Evolutionary conservation across 2,888 invertebrate genomes (phyloP), one percentile per base, ranked within the genome.

Genomic region (Allolobophora icterica): DNA sequence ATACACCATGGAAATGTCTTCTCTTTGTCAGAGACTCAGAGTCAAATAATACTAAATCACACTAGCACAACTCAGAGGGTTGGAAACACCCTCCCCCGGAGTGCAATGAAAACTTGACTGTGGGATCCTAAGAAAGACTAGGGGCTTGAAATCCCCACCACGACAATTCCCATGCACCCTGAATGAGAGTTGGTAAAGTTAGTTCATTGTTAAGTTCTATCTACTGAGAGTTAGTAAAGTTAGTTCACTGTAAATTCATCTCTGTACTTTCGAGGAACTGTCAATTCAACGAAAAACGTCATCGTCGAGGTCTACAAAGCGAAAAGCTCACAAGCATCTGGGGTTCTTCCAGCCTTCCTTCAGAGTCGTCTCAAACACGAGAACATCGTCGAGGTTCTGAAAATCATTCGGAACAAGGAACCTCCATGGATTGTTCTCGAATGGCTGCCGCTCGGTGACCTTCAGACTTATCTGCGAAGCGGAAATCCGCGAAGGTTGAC

Each of bases 341-440:
- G 11, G 0, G n/a, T n/a, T n/a, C 71, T 11, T 1, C 71, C 71
- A n/a, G 87, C 35, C 21, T 34, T 87, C 87, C 34, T 87, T 34
- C 87, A 87, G 87, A 35, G 35, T 11, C 38, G 87, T 33, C 87
- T 87, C 15, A 87, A 87, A 24, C 87, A 87, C 87, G 87, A 87
- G 35, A 87, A 87, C 87, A 87, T 87, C 87, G 35, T 87, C 19
- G 38, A 87, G 8, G 87, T 87, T 11, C 38, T 87, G 35, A 87
- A 87, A 24, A 87, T 87, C 38, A 21, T 34, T 87, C 87, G 87
- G 24, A 38, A 87, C 38, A 35, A 87, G 35, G 38, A 87, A 34
- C 87, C 87, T 5, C 87, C 87, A 0, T 87, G 87, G 87, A 38
- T 87, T 4, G 87, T 87, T 34, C 87, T 87, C 87, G 87, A 87